Evolutionary conservation across 2,888 invertebrate species (phyloP), one percentile per base, ranked within the genome.

Genomic region (Adineta ricciae): DNA sequence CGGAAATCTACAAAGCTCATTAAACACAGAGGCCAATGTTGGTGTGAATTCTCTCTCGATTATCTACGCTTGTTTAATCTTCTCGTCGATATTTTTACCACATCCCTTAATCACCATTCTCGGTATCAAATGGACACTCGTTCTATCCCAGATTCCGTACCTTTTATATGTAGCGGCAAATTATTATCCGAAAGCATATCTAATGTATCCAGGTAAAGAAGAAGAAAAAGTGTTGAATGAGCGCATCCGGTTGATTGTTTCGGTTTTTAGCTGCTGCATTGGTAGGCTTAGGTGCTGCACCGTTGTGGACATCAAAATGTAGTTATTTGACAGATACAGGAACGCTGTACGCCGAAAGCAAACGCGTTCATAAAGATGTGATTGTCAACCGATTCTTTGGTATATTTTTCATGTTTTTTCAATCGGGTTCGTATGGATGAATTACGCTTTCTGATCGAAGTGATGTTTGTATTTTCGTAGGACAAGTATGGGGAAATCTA

Each of bases 271-370:
- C 84, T 21, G 83, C 84, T 24, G 83, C 56, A 49, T 92, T 98
- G n/a, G 93, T 96, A 52, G 98, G 98, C 87, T 91, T 97, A 85
- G 96, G 96, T 19, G 97, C 96, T 3, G 97, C 97, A 0, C 97
- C 97, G 83, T 94, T 98, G 94, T 98, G 98, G 98, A 95, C 96
- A 0, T 95, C 97, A n/a, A 96, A 97, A 90, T 97, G 97, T 86
- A 96, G 96, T 2, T 98, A 98, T 90, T 92, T 98, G 87, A 97
- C 97, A 24, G 95, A 96, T 91, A 95, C 94, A 73, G 97, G 96
- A 83, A 94, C 95, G 87, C 93, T 94, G 87, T 95, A 95, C 91
- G 95, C 97, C 27, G 94, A 94, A 89, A 88, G 95, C 24, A 94
- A 94, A 88, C 94, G 95, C 89, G 88, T 89, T 49, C 94, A 95